Conservation (phyloP, 2,888 invertebrate genomes). For the Leptinotarsa peninsularis region DNA sequence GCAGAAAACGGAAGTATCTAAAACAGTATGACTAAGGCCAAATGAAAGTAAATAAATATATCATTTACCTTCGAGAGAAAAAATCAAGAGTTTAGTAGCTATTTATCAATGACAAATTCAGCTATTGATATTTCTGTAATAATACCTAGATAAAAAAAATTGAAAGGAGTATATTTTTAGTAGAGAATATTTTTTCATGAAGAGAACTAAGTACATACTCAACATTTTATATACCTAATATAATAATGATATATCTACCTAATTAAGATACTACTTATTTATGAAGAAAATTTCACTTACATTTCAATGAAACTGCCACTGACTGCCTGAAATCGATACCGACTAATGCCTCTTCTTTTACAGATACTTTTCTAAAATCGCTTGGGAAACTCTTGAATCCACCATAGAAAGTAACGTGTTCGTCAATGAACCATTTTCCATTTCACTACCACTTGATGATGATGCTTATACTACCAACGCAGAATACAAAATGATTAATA, state of each 20-base stretch:
- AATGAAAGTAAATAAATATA: no score
- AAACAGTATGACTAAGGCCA: background rate
- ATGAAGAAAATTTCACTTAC: background rate
- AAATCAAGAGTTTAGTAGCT: no score
- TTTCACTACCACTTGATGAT: constrained; percentile 1
- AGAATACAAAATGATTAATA: background rate
- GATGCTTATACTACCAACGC: background rate
- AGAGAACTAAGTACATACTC: no score
- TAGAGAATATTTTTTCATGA: no score
- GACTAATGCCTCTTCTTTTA: background rate
- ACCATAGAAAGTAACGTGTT: background rate
- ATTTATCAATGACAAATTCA: no score
- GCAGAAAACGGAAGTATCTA: constrained; percentile 1
- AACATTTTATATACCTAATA: no score
- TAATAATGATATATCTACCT: no score
- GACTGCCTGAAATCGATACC: constrained; percentile 8
- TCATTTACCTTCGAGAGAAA: no score
- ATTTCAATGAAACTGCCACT: background rate
- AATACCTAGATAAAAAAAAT: no score
- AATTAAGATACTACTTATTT: background rate
- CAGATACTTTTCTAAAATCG: background rate
- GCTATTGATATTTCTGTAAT: no score
- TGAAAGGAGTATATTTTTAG: no score
- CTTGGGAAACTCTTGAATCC: background rate
- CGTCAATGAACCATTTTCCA: constrained; percentile 7